Evolutionary conservation across 2,888 invertebrate genomes (phyloP).

Genomic region (Spialia ferax): DNA sequence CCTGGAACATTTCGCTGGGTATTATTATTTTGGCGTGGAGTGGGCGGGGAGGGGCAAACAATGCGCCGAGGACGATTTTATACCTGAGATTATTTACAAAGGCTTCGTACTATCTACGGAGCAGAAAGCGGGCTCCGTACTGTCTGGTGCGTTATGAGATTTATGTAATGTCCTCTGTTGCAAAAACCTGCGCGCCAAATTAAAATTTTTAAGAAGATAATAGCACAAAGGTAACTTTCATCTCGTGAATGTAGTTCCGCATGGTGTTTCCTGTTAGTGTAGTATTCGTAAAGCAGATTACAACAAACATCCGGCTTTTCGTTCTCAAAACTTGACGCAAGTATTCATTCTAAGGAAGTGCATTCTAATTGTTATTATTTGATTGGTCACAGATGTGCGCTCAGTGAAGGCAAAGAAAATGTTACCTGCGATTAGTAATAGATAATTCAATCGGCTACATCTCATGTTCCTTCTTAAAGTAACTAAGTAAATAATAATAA

Average conservation of each 20-base stretch:
- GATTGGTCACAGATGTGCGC: slow-evolving; percentile 39
- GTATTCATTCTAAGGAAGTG: slow-evolving; percentile 30
- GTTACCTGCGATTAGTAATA: slow-evolving; percentile 65
- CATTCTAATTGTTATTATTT: slow-evolving; percentile 18
- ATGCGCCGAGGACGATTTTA: slow-evolving; percentile 69
- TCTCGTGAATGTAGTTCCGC: slow-evolving; percentile 70
- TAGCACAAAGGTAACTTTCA: slow-evolving; percentile 63
- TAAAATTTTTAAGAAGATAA: slow-evolving; percentile 56
- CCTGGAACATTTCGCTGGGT: slow-evolving; percentile 68
- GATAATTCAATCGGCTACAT: no score
- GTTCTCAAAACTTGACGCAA: slow-evolving; percentile 47
- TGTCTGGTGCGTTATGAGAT: slow-evolving; percentile 68
- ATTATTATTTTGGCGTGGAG: slow-evolving; percentile 76
- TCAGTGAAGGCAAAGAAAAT: slow-evolving; percentile 22
- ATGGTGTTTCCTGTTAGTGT: slow-evolving; percentile 65
- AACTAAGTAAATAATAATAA: no score
- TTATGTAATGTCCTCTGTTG: slow-evolving; percentile 55
- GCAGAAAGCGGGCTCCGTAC: slow-evolving; percentile 65
- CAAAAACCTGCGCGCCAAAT: slow-evolving; percentile 65
- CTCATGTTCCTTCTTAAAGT: no score
- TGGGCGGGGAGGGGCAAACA: slow-evolving; percentile 73
- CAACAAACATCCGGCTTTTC: slow-evolving; percentile 81
- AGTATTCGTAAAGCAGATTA: slow-evolving; percentile 67
- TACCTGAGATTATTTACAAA: slow-evolving; percentile 82
- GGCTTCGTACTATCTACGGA: slow-evolving; percentile 60